Base-by-base conservation (phyloP, 2,797 vertebrate species). In the Linurgus olivaceus region DNA sequence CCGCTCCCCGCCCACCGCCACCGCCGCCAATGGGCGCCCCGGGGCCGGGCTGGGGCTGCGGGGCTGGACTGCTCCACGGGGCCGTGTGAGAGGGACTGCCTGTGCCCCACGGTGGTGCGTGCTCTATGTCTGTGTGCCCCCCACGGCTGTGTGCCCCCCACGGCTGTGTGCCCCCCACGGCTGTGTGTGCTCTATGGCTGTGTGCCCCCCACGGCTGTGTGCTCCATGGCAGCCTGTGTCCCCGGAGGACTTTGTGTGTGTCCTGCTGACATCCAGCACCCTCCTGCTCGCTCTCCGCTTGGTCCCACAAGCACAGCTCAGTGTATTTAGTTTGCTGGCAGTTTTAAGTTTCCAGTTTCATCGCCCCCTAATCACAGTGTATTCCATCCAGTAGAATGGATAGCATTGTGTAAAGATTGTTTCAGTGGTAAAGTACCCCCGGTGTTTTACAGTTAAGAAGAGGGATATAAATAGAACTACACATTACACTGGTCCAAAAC, bases 261-360 rank as follows among this genome's bases (percentile, higher is more conserved):
- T 31, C 28, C 48, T 65, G 48, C 67, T 44, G 37, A 11, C 9
- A 25, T 14, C 48, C 29, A 12, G 17, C 38, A 3, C 0, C 0
- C 13, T 55, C 42, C 67, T 37, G 47, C 62, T 13, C n/a, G 1
- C 35, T 67, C 33, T 51, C 18, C 2, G 0, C 74, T 33, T 28
- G 31, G 31, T 17, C 42, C 33, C 37, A 8, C 5, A 4, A n/a
- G 10, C 2, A 0, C 15, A 52, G 13, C 23, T 51, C 17, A 8
- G 17, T 17, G n/a, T n/a, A 7, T 35, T 40, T 35, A 5, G 7
- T 40, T 52, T 38, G 21, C 45, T 73, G 6, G 1, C 13, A 17
- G 58, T 8, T 84, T 66, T 17, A 31, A 42, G 31, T 70, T 77
- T 78, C 44, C 26, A 37, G 47, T 73, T 57, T 38, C 10, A 21